Base-by-base conservation (phyloP, 2,888 invertebrate genomes). In the Podotricha telesiphe region DNA sequence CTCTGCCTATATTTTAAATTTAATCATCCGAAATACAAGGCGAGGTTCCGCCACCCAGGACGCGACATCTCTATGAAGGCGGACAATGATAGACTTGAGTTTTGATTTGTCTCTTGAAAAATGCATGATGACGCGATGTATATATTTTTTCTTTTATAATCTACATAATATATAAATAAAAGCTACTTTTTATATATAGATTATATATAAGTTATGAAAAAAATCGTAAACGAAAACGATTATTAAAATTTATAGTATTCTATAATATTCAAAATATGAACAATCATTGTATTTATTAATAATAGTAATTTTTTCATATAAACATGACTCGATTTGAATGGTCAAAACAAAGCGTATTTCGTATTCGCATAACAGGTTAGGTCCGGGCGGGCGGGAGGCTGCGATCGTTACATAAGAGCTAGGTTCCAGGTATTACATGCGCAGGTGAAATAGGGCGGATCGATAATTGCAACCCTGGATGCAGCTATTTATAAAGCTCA, bases 391-490 rank as follows among this genome's bases (percentile, higher is more conserved):
- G 22, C 61, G 48, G 17, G 53, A 59, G 48, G 42, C 51, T 65
- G 55, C 40, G 17, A 53, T 37, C 28, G 48, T 63, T 48, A 67
- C 20, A n/a, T 13, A 50, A 40, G 42, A 61, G 58, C 50, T 50
- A 42, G 47, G 22, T 68, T 65, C 65, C 56, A 45, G 65, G 65
- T 58, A 69, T n/a, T 51, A 47, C 34, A 42, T 8, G 65, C 70
- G 68, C 65, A 67, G 56, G 70, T 62, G 50, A 69, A 58, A 28
- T 62, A 34, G 67, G 56, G 50, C 56, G 22, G 65, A 69, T 69
- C 69, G 40, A 69, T 67, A 55, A 55, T 67, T 67, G 55, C 59
- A 67, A 53, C 69, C 67, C 67, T 67, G 58, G 71, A 66, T 67
- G 64, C 55, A 56, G 42, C 62, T 72, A 69, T 67, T 65, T 65